phyloP scores from a whole-genome alignment of 2,888 invertebrate species.

The Papilio elwesi region DNA sequence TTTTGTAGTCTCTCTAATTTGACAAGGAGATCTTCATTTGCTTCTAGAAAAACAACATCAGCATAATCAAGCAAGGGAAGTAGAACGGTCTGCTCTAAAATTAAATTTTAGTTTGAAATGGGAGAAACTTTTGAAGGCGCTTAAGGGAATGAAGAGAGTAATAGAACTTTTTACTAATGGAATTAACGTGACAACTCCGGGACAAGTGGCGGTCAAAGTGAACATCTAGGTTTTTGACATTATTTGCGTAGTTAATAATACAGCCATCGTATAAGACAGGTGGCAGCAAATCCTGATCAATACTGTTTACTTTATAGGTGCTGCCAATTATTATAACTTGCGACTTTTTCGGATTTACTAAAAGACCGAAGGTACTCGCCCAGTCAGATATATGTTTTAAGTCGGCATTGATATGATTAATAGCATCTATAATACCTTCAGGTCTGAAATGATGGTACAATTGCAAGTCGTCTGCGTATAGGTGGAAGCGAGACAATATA shows the following conservation, averaged over 20 bases:
- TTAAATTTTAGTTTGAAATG: conserved; percentile 21
- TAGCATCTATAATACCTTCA: not conserved
- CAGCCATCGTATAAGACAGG: not conserved
- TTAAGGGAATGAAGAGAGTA: conserved; percentile 19
- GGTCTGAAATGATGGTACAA: conserved; percentile 7
- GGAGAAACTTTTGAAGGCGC: conserved; percentile 23
- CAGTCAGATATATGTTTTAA: not conserved
- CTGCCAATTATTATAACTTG: not conserved
- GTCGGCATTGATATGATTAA: conserved; percentile 6
- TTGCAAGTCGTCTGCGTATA: conserved; percentile 32
- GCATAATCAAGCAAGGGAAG: conserved; percentile 24
- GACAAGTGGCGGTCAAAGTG: not conserved
- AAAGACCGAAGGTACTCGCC: conserved; percentile 11
- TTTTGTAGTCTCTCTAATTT: conserved; percentile 6
- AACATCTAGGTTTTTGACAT: conserved; percentile 3
- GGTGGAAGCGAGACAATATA: conserved; percentile 22
- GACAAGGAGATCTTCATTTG: conserved; percentile 2
- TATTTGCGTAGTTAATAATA: not conserved
- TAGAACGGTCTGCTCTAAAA: conserved; percentile 17
- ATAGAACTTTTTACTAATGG: conserved; percentile 8
- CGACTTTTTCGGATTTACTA: conserved; percentile 1
- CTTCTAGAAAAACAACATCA: conserved; percentile 9
- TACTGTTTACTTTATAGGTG: not conserved
- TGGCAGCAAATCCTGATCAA: not conserved
- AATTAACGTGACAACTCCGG: not conserved